Evolutionary conservation across 2,797 vertebrate genomes (phyloP), one percentile per base, ranked within the genome.

Genomic region (Cossypha niveicapilla): DNA sequence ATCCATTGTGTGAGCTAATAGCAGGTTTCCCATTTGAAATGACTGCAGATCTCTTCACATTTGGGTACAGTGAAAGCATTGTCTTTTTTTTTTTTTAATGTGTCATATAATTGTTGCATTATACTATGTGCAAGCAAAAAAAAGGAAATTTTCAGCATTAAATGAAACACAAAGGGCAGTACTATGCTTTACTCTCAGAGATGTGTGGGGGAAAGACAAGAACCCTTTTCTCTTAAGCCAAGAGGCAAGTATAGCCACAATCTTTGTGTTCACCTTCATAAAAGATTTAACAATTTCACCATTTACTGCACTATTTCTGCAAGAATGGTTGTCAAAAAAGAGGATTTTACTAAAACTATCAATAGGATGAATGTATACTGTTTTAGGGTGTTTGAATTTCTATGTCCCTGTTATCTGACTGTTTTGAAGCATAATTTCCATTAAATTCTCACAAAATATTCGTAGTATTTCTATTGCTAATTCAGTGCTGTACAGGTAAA

Each of bases 1-100:
- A 96, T 91, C 81, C 81, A 90, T 78, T 93, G 78, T 93, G 62
- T 92, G 61, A 96, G 86, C 65, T 95, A 95, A 93, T 87, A 96
- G 51, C 86, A 88, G 92, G 83, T 67, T 89, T 93, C 62, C 71
- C 34, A 86, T 94, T 92, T 79, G 63, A 96, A 96, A 96, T 93
- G 48, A 91, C 92, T 94, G 48, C 65, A 76, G 65, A 79, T 86
- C 77, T 87, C 58, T 93, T 94, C 85, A 92, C 50, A 80, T 76
- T 86, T 91, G 73, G 54, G 92, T 87, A 94, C 77, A 84, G 66
- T 82, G 75, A 30, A 72, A 86, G 54, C 14, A 86, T 87, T 93
- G 88, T 80, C 72, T 57, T 93, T 5, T 48, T 85, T 88, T 48
- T 85, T 88, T 96, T 78, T 86, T 42, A 78, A 67, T 47, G 27